Evolutionary conservation across 2,113 vertebrate species (phyloP).

Genomic region (Dermatemys mawii): DNA sequence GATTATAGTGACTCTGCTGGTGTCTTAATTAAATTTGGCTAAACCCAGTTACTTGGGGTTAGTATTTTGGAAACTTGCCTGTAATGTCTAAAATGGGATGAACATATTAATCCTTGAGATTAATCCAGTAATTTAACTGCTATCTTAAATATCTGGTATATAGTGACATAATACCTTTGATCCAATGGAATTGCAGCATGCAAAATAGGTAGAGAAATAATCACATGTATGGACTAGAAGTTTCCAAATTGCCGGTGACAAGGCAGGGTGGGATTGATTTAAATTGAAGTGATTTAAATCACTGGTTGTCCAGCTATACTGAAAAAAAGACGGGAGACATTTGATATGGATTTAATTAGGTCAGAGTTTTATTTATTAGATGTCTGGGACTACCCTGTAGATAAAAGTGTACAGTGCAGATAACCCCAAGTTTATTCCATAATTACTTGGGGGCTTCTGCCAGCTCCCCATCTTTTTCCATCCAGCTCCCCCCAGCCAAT

Average conservation of each 20-base stretch:
- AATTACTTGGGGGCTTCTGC: no score
- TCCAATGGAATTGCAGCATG: not conserved
- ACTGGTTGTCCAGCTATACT: not conserved
- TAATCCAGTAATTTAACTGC: not conserved
- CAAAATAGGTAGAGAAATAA: not conserved
- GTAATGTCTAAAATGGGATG: not conserved
- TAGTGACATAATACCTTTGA: not conserved
- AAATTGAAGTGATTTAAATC: slow-evolving; percentile 4
- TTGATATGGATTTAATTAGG: no score
- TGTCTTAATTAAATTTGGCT: not conserved
- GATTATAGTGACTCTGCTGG: not conserved
- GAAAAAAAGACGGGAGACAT: no score
- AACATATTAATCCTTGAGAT: not conserved
- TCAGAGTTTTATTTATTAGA: no score
- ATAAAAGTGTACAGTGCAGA: no score
- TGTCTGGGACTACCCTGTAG: no score
- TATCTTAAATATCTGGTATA: not conserved
- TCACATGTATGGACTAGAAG: not conserved
- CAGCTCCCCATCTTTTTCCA: no score
- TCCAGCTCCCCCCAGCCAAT: no score
- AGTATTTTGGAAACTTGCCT: not conserved
- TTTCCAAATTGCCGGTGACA: not conserved
- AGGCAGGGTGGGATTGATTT: not conserved
- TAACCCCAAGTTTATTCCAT: no score
- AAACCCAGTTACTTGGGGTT: not conserved